phyloP scores from a whole-genome alignment of 2,113 vertebrate species.

The Balaeniceps rex region DNA sequence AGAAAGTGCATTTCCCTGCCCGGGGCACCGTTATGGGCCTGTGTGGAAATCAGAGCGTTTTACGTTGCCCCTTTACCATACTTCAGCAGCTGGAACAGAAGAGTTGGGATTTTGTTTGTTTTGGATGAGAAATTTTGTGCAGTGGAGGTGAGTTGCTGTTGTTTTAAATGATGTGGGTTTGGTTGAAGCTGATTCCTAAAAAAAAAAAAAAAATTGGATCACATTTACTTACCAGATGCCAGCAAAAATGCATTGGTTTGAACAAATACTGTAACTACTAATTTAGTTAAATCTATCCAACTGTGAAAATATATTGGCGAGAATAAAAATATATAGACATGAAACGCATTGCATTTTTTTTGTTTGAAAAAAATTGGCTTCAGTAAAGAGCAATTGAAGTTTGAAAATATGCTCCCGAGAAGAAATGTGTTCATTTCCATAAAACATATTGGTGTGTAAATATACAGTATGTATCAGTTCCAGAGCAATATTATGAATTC shows the following conservation, averaged over 20 bases:
- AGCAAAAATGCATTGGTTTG: slow-evolving; percentile 38
- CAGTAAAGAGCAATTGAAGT: slow-evolving; percentile 59
- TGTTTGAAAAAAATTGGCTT: slow-evolving; percentile 53
- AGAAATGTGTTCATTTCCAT: slow-evolving; percentile 66
- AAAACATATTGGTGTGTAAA: slow-evolving; percentile 67
- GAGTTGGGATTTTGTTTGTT: neutral
- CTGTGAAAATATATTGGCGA: slow-evolving; percentile 56
- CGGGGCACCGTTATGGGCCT: neutral
- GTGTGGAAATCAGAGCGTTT: neutral
- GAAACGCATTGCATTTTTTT: slow-evolving; percentile 27
- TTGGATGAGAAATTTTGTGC: neutral
- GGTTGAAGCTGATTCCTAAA: neutral
- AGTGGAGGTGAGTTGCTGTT: neutral
- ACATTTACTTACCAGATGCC: slow-evolving; percentile 41
- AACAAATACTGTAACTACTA: slow-evolving; percentile 61
- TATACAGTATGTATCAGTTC: slow-evolving; percentile 53
- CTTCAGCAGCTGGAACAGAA: neutral
- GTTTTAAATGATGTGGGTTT: neutral
- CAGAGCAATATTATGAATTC: slow-evolving; percentile 56
- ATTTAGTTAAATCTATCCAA: slow-evolving; percentile 63
- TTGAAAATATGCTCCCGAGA: slow-evolving; percentile 55
- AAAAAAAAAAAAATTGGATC: neutral
- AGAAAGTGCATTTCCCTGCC: neutral
- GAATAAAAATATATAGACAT: slow-evolving; percentile 61
- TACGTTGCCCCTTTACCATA: neutral